Evolutionary conservation across 2,888 invertebrate genomes (phyloP), one percentile per base, ranked within the genome.

Genomic region (Halocaridina rubra): DNA sequence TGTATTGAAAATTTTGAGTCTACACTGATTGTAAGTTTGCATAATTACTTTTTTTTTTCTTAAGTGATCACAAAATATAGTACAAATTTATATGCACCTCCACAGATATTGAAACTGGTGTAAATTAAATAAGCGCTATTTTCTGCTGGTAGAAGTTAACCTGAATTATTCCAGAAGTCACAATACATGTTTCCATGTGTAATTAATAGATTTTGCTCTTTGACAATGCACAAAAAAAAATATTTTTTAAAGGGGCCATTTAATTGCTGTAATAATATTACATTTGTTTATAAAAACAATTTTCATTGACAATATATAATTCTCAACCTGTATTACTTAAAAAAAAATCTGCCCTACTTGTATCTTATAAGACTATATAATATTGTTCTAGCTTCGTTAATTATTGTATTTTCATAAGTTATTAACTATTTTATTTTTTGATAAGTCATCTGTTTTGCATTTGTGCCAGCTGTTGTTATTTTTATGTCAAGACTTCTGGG

Each of bases 391-490:
- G 22, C 69, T 69, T 32, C 74, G 74, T 57, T 64, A 64, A 81
- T n/a, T 39, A 64, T 32, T 74, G 71, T 39, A 72, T n/a, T n/a
- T n/a, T n/a, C n/a, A n/a, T n/a, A n/a, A n/a, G n/a, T n/a, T n/a
- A n/a, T n/a, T n/a, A n/a, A n/a, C n/a, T n/a, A n/a, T n/a, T n/a
- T n/a, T n/a, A n/a, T n/a, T n/a, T n/a, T n/a, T n/a, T n/a, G n/a
- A n/a, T n/a, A n/a, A n/a, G n/a, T 74, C 74, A 81, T 74, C 74
- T 72, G 72, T 74, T 81, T 30, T 39, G 39, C 59, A 74, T 74
- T 81, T 74, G 61, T 81, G 80, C 80, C 61, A 74, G 80, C 80
- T 81, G 61, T 81, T 81, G 80, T 81, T 81, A 53, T 33, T 39
- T 74, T 80, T 74, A 74, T 46, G 64, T 61, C 80, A 74, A 74